Conservation (phyloP, 1,140 invertebrate genomes). For the Hycleus cichorii region DNA sequence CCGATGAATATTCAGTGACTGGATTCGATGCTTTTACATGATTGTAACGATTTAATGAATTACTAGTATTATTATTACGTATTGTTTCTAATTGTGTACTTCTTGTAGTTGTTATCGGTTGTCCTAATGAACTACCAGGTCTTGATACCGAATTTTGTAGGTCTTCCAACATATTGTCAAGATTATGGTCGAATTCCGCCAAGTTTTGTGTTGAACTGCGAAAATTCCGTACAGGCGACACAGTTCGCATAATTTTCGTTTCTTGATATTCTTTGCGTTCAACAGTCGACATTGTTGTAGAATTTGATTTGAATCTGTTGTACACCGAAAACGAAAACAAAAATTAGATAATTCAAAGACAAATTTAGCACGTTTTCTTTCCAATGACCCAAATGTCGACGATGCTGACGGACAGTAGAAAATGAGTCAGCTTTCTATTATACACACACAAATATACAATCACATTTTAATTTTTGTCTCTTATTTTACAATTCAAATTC, state of each 20-base stretch:
- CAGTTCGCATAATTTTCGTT: constrained; percentile 31
- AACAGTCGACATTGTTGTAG: constrained; percentile 27
- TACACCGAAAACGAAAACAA: background rate
- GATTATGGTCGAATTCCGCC: constrained; percentile 36
- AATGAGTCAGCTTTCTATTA: too few relatives aligned
- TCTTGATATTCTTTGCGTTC: constrained; percentile 38
- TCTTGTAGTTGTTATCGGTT: constrained; percentile 16
- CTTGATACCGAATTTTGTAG: constrained; percentile 38
- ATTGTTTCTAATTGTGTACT: constrained; percentile 20
- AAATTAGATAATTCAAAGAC: too few relatives aligned
- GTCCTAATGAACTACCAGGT: constrained; percentile 32
- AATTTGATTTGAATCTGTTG: background rate
- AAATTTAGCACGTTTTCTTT: too few relatives aligned
- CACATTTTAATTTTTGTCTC: too few relatives aligned
- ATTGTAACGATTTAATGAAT: constrained; percentile 24
- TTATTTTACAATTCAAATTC: too few relatives aligned
- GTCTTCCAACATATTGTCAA: constrained; percentile 37
- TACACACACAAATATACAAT: too few relatives aligned
- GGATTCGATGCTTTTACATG: constrained; percentile 33
- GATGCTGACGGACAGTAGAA: too few relatives aligned
- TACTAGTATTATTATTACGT: constrained; percentile 24
- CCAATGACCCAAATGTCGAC: too few relatives aligned
- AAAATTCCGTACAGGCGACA: constrained; percentile 28
- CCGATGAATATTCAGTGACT: constrained; percentile 35
- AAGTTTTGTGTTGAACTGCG: constrained; percentile 32